phyloP scores from a whole-genome alignment of 2,797 vertebrate species.

The Trachops cirrhosus region DNA sequence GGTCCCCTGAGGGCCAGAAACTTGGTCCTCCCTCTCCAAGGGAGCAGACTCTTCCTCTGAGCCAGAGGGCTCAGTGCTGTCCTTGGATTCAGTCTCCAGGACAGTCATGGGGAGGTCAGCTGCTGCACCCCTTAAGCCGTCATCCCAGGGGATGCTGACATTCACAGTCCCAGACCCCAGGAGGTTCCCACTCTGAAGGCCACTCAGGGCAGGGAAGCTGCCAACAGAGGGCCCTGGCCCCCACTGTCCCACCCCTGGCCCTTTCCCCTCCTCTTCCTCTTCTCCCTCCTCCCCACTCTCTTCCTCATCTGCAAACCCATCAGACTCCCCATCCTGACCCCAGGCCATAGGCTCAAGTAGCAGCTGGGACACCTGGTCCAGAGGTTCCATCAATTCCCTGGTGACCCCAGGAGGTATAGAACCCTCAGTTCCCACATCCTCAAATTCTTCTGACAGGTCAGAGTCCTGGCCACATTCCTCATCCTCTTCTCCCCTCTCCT shows the following conservation, averaged over 20 bases:
- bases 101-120: background rate
- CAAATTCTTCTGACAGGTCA: slow-evolving; percentile 69
- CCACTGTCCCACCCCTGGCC: background rate
- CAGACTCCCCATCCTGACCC: slow-evolving; percentile 62
- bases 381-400: background rate
- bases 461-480: slow-evolving; percentile 19
- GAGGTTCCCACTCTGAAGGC: background rate
- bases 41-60: slow-evolving; percentile 48
- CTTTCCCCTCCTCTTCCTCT: background rate
- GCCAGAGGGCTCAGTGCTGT: slow-evolving; percentile 47
- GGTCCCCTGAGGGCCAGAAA: background rate
- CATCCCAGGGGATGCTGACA: background rate
- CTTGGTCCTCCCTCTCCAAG: background rate
- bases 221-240: background rate
- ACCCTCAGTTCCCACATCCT: slow-evolving; percentile 58
- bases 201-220: background rate
- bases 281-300: slow-evolving; percentile 69
- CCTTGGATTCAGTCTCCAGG: slow-evolving; percentile 13
- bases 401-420: slow-evolving; percentile 20
- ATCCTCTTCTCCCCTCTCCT: background rate
- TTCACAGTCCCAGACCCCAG: background rate
- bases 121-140: accelerated
- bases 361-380: background rate
- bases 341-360: slow-evolving; percentile 44
- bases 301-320: slow-evolving; percentile 75